Conservation (phyloP, 2,888 invertebrate species). For the Orthonevra nobilis region DNA sequence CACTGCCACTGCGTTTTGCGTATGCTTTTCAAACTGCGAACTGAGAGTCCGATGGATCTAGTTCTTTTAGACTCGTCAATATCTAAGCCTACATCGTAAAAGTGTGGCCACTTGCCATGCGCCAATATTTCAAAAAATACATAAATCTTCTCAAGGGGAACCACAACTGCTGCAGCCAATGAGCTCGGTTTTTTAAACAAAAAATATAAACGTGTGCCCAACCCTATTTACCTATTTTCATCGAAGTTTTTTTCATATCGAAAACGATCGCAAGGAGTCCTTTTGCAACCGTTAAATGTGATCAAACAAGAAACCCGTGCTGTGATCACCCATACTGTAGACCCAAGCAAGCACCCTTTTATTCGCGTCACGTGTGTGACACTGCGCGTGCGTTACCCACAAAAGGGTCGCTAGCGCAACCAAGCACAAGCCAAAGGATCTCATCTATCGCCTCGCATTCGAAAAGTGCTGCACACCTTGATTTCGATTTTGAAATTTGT, state of each 20-base stretch:
- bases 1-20: no score
- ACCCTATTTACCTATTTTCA: conserved; percentile 46
- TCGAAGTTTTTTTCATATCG: conserved; percentile 1
- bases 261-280: conserved; percentile 5
- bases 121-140: background rate
- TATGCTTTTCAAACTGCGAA: no score
- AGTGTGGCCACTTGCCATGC: background rate
- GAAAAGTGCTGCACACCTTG: conserved; percentile 60
- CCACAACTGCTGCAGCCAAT: conserved; percentile 42
- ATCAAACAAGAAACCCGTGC: conserved; percentile 38
- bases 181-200: background rate
- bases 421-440: conserved; percentile 16
- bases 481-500: no score
- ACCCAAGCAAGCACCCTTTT: conserved; percentile 57
- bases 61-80: no score
- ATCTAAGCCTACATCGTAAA: no score
- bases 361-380: conserved; percentile 66
- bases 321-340: conserved; percentile 21
- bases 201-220: conserved; percentile 19
- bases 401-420: conserved; percentile 45
- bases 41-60: no score
- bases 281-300: conserved; percentile 29
- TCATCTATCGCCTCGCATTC: conserved; percentile 47
- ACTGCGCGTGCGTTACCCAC: conserved; percentile 27
- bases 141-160: no score